These are phyloP conservation scores for Trichonephila inaurata DNA, from an alignment of 1,140 invertebrate genomes.

Conservation along the genomic window DNA sequence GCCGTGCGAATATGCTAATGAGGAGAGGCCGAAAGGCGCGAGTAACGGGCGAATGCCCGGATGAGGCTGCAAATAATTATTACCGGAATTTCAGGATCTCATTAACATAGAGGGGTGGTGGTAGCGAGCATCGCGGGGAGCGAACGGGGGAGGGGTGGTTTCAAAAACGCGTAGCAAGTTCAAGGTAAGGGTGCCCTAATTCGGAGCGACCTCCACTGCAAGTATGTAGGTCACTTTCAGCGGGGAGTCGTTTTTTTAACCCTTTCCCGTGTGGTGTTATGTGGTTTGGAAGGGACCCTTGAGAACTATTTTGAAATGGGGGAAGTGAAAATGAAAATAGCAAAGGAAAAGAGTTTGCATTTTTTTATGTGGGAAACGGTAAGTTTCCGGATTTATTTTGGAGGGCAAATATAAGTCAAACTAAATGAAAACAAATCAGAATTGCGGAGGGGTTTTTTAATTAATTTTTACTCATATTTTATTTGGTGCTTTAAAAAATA, in stretches of 20 bases:
- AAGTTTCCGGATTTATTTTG: too few relatives aligned
- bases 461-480: too few relatives aligned
- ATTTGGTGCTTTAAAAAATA: too few relatives aligned
- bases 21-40: conserved; percentile 22
- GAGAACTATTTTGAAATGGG: background rate
- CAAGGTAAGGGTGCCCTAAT: conserved; percentile 58
- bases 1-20: conserved; percentile 61
- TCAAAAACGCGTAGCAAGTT: conserved; percentile 53
- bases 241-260: conserved; percentile 15
- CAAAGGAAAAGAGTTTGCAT: background rate
- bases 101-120: conserved; percentile 67
- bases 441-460: too few relatives aligned
- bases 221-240: conserved; percentile 59
- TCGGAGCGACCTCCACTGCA: background rate
- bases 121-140: background rate
- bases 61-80: conserved; percentile 68
- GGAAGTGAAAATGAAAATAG: background rate
- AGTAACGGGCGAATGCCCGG: conserved; percentile 36
- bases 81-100: conserved; percentile 63
- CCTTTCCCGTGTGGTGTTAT: background rate
- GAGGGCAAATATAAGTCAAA: too few relatives aligned
- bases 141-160: background rate
- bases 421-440: too few relatives aligned
- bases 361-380: too few relatives aligned
- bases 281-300: background rate